Evolutionary conservation across 2,113 vertebrate genomes (phyloP), one percentile per base, ranked within the genome.

Genomic region (Pangasianodon gigas): DNA sequence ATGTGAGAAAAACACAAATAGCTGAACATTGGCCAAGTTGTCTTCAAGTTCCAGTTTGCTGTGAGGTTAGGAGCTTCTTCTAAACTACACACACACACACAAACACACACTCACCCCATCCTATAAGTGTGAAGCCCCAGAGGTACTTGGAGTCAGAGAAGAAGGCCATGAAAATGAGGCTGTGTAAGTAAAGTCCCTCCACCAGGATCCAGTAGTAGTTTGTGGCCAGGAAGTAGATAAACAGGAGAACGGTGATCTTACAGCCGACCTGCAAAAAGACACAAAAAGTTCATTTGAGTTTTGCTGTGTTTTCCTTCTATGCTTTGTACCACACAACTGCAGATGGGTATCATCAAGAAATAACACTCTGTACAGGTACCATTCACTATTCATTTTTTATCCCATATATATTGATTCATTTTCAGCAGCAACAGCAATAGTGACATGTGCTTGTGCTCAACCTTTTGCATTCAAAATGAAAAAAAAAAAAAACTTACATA

Each of bases 151-250:
- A 95, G 91, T 98, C 97, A 0, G 97, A 97, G 89, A 97, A 95
- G 93, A 98, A 98, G 4, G 90, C 87, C 89, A 90, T 97, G 94
- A 97, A 97, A 92, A 98, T 97, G 88, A 98, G 95, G 67, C 97
- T 97, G 93, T 98, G 97, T 77, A 98, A 95, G 92, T 98, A 98
- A 74, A 98, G 96, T 29, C 97, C 89, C 44, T 92, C 89, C 58
- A 91, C 90, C 51, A 89, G 62, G 65, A 91, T 89, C 89, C 87
- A 91, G 71, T 91, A 88, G 77, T 98, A 97, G 94, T 98, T 98
- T 91, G 97, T 98, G 62, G 97, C 94, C 94, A 98, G 93, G 92
- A 98, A 98, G 93, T 98, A 98, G 95, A 98, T 97, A 93, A 98
- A 98, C 92, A 98, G 95, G 87, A 98, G 93, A 86, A 98, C 97